phyloP scores from a whole-genome alignment of 2,797 vertebrate genomes.

The Typhlichthys subterraneus region DNA sequence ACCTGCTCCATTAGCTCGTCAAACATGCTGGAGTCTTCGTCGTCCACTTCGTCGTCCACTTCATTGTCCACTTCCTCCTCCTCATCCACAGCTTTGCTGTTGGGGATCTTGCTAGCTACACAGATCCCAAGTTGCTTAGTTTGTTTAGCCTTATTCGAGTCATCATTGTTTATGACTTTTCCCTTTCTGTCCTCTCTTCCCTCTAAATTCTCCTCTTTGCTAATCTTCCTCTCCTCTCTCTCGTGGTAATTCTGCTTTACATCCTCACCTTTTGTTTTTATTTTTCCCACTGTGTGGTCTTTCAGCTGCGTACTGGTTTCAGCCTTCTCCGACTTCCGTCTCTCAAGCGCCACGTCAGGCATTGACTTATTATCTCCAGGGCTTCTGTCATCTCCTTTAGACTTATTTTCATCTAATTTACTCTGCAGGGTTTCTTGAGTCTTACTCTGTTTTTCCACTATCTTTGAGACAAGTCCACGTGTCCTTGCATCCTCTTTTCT shows the following conservation, averaged over 20 bases:
- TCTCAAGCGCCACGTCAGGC: slow-evolving; percentile 45
- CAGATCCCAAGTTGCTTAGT: slow-evolving; percentile 60
- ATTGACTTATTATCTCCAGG: slow-evolving; percentile 50
- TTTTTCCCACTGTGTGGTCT: slow-evolving; percentile 58
- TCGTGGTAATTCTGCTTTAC: slow-evolving; percentile 57
- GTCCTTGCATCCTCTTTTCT: slow-evolving; percentile 75
- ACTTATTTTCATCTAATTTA: slow-evolving; percentile 59
- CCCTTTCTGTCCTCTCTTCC: slow-evolving; percentile 55
- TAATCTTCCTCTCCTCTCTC: slow-evolving; percentile 33
- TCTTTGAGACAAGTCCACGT: slow-evolving; percentile 75
- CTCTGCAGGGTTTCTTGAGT: slow-evolving; percentile 74
- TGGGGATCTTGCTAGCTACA: slow-evolving; percentile 54
- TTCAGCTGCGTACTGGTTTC: slow-evolving; percentile 38
- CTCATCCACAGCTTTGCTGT: slow-evolving; percentile 63
- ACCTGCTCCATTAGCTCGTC: slow-evolving; percentile 91
- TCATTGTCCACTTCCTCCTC: slow-evolving; percentile 60
- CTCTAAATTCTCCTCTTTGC: slow-evolving; percentile 38
- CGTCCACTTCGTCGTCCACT: slow-evolving; percentile 70
- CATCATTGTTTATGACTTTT: slow-evolving; percentile 28
- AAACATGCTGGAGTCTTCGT: slow-evolving; percentile 90
- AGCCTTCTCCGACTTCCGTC: slow-evolving; percentile 46
- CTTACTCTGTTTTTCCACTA: slow-evolving; percentile 78
- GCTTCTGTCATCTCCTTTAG: slow-evolving; percentile 54
- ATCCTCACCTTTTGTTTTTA: slow-evolving; percentile 53
- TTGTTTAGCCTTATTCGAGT: slow-evolving; percentile 17